Evolutionary conservation across 1,140 invertebrate species (phyloP).

Genomic region (Hydropsyche tenuis): DNA sequence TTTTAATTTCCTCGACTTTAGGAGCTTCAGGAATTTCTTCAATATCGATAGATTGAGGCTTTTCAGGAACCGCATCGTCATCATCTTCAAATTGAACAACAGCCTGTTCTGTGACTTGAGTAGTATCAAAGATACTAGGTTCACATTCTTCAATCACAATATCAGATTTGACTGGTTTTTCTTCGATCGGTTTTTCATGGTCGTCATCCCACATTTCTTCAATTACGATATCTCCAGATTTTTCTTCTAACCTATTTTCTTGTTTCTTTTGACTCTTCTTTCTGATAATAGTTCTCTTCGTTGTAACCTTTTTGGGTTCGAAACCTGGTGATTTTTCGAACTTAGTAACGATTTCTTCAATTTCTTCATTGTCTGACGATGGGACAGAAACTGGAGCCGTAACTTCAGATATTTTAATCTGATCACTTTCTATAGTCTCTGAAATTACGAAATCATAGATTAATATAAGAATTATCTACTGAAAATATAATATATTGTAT

Average conservation of each 20-base stretch:
- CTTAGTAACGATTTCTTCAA: slow-evolving; percentile 65
- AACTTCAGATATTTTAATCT: no score
- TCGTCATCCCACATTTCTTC: slow-evolving; percentile 60
- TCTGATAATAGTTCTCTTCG: slow-evolving; percentile 63
- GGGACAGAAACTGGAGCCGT: slow-evolving; percentile 52
- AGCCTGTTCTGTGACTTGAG: slow-evolving; percentile 34
- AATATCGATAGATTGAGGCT: slow-evolving; percentile 39
- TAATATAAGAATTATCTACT: slow-evolving; percentile 48
- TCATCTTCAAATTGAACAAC: slow-evolving; percentile 49
- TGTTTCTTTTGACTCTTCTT: slow-evolving; percentile 55
- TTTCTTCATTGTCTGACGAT: slow-evolving; percentile 61
- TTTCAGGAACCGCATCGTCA: slow-evolving; percentile 45
- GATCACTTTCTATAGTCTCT: no score
- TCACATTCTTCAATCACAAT: slow-evolving; percentile 46
- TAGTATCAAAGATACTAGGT: slow-evolving; percentile 19
- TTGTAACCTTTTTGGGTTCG: slow-evolving; percentile 62
- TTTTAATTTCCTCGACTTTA: slow-evolving; percentile 51
- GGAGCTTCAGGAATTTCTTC: slow-evolving; percentile 44
- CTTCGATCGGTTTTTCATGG: slow-evolving; percentile 42
- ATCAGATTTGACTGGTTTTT: slow-evolving; percentile 21
- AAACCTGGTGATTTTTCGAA: slow-evolving; percentile 60
- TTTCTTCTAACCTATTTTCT: slow-evolving; percentile 48
- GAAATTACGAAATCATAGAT: slow-evolving; percentile 51
- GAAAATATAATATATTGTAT: slow-evolving; percentile 1
- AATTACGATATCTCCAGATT: slow-evolving; percentile 58